These are phyloP conservation scores for Lasius platythorax DNA, from an alignment of 2,888 invertebrate species.

Conservation along the genomic window DNA sequence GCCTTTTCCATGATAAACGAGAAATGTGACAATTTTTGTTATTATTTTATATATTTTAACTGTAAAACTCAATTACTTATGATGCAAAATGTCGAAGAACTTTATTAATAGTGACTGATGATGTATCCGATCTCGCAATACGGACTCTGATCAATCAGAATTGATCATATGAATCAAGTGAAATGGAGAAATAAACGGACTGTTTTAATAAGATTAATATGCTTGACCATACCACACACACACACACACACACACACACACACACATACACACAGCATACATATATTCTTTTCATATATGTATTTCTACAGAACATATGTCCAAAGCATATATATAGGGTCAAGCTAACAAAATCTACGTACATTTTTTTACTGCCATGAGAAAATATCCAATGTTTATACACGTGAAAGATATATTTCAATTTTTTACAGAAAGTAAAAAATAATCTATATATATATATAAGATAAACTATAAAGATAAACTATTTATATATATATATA, in stretches of 20 bases:
- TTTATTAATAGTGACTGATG: background rate
- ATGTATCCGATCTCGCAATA: background rate
- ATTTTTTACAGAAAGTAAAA: background rate
- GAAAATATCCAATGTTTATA: background rate
- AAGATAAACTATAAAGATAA: too few species aligned
- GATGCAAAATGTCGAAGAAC: background rate
- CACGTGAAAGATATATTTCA: background rate
- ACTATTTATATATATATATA: too few species aligned
- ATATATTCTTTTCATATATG: background rate
- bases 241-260: background rate
- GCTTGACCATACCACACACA: background rate
- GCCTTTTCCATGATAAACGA: background rate
- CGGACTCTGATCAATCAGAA: background rate
- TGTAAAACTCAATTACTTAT: background rate
- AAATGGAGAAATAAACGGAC: background rate
- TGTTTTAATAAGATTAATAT: constrained; percentile 21
- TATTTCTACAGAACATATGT: background rate
- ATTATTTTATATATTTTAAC: background rate
- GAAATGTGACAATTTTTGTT: background rate
- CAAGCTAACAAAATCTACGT: background rate
- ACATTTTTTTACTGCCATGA: background rate
- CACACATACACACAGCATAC: background rate
- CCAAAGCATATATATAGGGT: background rate
- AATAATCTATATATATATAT: background rate
- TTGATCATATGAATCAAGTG: background rate